Evolutionary conservation across 2,113 vertebrate genomes (phyloP).

Genomic region (Fregata magnificens): DNA sequence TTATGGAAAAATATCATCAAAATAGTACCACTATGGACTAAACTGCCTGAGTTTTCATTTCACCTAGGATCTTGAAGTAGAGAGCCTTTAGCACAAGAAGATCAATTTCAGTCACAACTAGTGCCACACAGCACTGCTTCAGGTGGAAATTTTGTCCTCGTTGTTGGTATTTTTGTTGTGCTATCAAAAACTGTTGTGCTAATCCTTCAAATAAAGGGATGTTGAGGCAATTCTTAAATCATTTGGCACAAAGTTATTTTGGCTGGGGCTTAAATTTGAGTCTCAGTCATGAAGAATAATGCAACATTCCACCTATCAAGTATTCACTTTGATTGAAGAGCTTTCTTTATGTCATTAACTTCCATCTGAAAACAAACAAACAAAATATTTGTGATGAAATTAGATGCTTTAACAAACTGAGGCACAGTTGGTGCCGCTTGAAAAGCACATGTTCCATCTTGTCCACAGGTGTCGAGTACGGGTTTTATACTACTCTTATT

Average conservation of each 20-base stretch:
- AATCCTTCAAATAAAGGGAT: conserved; percentile 76
- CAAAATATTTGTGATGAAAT: not conserved
- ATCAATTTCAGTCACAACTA: conserved; percentile 75
- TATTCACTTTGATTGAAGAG: conserved; percentile 90
- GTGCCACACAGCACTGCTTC: conserved; percentile 62
- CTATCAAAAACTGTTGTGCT: conserved; percentile 81
- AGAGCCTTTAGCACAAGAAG: conserved; percentile 81
- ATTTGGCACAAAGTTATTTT: conserved; percentile 96
- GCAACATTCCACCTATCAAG: conserved; percentile 68
- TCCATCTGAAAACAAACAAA: conserved; percentile 83
- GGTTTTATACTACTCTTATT: not conserved
- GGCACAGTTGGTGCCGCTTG: not conserved
- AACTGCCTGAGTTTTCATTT: conserved; percentile 83
- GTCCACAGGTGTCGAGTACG: rapidly evolving
- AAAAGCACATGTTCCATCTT: not conserved
- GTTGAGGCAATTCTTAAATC: conserved; percentile 80
- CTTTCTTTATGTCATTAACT: conserved; percentile 97
- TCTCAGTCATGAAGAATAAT: conserved; percentile 76
- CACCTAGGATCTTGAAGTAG: conserved; percentile 76
- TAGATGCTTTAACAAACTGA: not conserved
- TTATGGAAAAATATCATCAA: conserved; percentile 86
- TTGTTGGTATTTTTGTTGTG: conserved; percentile 77
- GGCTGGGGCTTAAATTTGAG: conserved; percentile 80
- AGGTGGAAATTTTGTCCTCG: conserved; percentile 60
- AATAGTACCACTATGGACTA: conserved; percentile 90